Evolutionary conservation across 2,113 vertebrate species (phyloP).

Genomic region (Marmota flaviventris): DNA sequence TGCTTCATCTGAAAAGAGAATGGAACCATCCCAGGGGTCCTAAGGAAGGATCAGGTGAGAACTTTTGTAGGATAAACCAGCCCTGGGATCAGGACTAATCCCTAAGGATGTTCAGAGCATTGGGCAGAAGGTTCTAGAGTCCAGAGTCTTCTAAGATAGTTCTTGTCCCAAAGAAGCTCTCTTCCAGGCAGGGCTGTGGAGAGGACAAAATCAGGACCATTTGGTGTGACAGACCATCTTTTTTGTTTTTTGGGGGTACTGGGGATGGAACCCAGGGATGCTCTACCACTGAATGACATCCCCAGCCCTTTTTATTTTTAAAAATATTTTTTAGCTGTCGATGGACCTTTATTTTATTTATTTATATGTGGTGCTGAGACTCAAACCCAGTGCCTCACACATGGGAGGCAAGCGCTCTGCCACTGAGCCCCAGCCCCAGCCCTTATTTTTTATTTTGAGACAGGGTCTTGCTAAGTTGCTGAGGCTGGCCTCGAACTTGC

Average conservation of each 20-base stretch:
- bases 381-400: neutral
- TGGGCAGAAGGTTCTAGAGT: neutral
- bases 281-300: too few species aligned
- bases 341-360: too few species aligned
- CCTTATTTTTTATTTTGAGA: neutral
- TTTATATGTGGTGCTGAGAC: too few species aligned
- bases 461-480: neutral
- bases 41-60: fast-evolving
- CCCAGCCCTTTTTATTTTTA: too few species aligned
- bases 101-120: neutral
- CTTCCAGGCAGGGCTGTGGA: neutral
- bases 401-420: neutral
- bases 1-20: neutral
- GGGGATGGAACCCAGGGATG: too few species aligned
- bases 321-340: too few species aligned
- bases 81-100: too few species aligned
- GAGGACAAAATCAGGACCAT: neutral
- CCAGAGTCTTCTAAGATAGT: neutral
- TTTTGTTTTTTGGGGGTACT: too few species aligned
- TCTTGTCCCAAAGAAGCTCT: neutral
- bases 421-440: neutral
- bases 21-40: neutral
- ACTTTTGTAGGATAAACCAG: neutral
- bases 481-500: too few species aligned
- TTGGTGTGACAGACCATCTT: too few species aligned